phyloP scores from a whole-genome alignment of 2,888 invertebrate genomes.

The Cataglyphis cursor region DNA sequence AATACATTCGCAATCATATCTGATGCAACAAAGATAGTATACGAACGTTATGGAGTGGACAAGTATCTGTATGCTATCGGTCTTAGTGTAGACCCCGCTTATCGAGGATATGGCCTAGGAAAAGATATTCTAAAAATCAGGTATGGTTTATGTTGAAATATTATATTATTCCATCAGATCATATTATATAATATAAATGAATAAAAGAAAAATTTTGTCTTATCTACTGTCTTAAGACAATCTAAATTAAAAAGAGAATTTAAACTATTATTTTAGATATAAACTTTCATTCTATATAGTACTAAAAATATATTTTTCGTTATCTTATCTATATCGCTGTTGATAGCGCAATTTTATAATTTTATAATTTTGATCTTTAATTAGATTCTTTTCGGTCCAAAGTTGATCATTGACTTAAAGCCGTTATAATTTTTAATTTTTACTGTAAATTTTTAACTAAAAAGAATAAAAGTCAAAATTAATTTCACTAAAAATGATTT shows the following conservation, averaged over 20 bases:
- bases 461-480: background rate
- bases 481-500: background rate
- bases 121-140: constrained; percentile 28
- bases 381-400: background rate
- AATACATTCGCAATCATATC: constrained; percentile 58
- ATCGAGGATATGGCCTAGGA: constrained; percentile 33
- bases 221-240: background rate
- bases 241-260: background rate
- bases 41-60: constrained; percentile 75
- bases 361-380: background rate
- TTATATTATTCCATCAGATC: background rate
- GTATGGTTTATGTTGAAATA: background rate
- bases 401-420: background rate
- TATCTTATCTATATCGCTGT: background rate
- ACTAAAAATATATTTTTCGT: background rate
- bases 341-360: background rate
- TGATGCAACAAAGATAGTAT: constrained; percentile 61
- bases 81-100: constrained; percentile 78
- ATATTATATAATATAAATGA: background rate
- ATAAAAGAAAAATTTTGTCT: background rate
- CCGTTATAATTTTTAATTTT: background rate
- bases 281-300: background rate
- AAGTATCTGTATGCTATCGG: constrained; percentile 82
- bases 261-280: background rate
- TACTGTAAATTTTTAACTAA: background rate